These are phyloP conservation scores for Mohoua ochrocephala DNA, from an alignment of 2,113 vertebrate genomes.

Conservation along the genomic window DNA sequence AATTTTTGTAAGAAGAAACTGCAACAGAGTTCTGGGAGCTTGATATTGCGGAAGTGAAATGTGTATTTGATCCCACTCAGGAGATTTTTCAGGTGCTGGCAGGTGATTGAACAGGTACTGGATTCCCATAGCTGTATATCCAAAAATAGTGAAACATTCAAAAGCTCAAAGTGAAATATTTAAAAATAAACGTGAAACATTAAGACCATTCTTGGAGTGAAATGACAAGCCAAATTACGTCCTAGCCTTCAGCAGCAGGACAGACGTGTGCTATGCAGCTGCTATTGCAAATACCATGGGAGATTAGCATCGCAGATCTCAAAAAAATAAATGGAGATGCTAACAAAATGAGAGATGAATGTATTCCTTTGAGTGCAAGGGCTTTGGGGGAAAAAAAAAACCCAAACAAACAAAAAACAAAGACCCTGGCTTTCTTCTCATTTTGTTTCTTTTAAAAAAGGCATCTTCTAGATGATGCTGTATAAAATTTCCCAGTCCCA, in stretches of 20 bases:
- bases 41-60: not conserved
- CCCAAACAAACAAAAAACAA: not conserved
- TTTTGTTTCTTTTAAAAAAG: not conserved
- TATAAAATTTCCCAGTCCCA: not conserved
- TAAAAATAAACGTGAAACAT: not conserved
- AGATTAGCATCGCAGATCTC: not conserved
- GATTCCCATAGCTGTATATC: not conserved
- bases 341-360: not conserved
- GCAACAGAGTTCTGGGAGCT: not conserved
- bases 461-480: not conserved
- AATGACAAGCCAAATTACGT: not conserved
- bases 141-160: not conserved
- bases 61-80: not conserved
- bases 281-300: not conserved
- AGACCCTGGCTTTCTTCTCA: not conserved
- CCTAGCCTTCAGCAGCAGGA: not conserved
- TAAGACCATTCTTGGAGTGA: not conserved
- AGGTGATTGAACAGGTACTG: not conserved
- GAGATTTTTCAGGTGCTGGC: not conserved
- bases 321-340: not conserved
- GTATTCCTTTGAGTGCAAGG: not conserved
- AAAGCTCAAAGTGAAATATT: not conserved
- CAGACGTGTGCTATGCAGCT: not conserved
- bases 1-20: conserved; percentile 7
- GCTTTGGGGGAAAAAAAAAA: not conserved